Conservation (phyloP, 2,888 invertebrate genomes). For the Aphrophora alni region DNA sequence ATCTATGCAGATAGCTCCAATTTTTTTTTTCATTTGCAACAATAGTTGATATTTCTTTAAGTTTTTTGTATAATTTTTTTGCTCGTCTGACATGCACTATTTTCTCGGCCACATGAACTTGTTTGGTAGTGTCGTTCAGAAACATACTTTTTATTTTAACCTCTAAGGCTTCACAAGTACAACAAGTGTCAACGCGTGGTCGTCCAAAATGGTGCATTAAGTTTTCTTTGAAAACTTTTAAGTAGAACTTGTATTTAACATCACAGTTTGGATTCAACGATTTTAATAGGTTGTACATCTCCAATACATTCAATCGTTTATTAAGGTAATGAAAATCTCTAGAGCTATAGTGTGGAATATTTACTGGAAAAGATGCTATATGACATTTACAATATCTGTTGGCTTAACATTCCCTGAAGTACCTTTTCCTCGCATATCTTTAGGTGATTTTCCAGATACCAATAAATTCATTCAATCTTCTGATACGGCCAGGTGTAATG, state of each 20-base stretch:
- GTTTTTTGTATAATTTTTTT: constrained; percentile 47
- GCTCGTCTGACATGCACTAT: constrained; percentile 45
- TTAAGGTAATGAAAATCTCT: no score
- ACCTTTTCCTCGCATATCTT: no score
- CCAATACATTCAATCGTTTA: no score
- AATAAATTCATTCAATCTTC: no score
- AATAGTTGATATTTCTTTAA: not conserved
- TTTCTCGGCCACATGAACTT: constrained; percentile 43
- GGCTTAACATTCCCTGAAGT: no score
- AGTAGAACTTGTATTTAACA: constrained; percentile 44
- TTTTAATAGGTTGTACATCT: not conserved
- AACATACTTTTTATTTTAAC: constrained; percentile 43
- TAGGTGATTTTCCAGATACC: no score
- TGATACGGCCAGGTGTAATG: no score
- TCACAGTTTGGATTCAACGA: not conserved
- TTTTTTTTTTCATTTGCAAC: no score
- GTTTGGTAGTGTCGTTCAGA: constrained; percentile 44
- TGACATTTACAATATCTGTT: no score
- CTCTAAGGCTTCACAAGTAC: constrained; percentile 44
- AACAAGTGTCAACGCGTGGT: constrained; percentile 43
- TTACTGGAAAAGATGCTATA: no score
- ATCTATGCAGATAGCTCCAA: constrained; percentile 37
- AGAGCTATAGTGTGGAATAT: no score
- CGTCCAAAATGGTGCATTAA: constrained; percentile 37
- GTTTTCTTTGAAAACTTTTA: constrained; percentile 43